Evolutionary conservation across 2,888 invertebrate species (phyloP), one percentile per base, ranked within the genome.

Genomic region (Alsophila aescularia): DNA sequence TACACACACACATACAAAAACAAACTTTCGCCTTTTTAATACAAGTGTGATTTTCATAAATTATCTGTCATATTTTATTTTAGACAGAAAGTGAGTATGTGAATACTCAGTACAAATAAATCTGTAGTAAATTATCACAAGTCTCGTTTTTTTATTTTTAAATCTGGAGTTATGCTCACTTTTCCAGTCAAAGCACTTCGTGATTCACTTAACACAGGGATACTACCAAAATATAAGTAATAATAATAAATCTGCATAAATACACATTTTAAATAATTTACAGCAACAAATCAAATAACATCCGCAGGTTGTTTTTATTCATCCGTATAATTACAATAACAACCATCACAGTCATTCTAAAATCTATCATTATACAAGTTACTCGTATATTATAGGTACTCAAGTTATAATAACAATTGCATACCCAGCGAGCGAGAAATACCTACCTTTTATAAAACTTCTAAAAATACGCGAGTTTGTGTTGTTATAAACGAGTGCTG

Each of bases 391-490:
- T 45, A 39, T 54, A 61, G 52, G 58, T 62, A 31, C 52, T 14
- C 40, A 50, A 66, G 66, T 70, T 74, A 72, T 72, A 75, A 75
- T 73, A 81, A 82, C 79, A 78, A 81, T 77, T 73, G 73, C 75
- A 74, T 68, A 69, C 67, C 64, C 60, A 67, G 71, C 73, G 70
- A 66, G 73, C 69, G 73, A n/a, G n/a, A n/a, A n/a, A 80, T 87
- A 90, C 88, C 88, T 85, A 84, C 80, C 78, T 84, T 87, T 85
- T 84, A 85, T 85, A 87, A 87, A 84, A 79, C 68, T 77, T 87
- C 90, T 90, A 90, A 86, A 84, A 90, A 91, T 90, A 90, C 66
- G 39, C 71, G 79, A 77, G 87, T 83, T 85, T 87, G 84, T 79
- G 87, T 88, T 85, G 85, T 88, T 85, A 88, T 85, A 86, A 83